These are phyloP conservation scores for Muricea muricata DNA, from an alignment of 92 coral and sea anemone genomes.

Conservation along the genomic window DNA sequence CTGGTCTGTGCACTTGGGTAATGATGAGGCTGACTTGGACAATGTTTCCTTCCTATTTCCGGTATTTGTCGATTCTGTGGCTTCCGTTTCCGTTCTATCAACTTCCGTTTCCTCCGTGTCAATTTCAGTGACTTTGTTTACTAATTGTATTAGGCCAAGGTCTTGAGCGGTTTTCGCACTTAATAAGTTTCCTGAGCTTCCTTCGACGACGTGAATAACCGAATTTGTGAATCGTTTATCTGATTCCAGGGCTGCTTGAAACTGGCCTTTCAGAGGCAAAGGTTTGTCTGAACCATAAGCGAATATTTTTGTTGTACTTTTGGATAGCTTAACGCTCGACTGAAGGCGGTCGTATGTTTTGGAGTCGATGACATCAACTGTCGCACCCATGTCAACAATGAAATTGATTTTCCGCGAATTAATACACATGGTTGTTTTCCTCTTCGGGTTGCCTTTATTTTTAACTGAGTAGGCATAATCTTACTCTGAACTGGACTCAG, in stretches of 20 bases:
- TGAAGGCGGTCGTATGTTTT: slow-evolving; percentile 26
- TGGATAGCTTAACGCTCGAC: neutral
- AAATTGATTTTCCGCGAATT: neutral
- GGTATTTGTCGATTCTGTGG: too few relatives aligned
- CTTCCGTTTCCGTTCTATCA: neutral
- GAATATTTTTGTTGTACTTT: slow-evolving; percentile 5
- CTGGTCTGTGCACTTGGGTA: neutral
- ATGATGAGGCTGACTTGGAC: too few relatives aligned
- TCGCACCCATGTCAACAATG: slow-evolving; percentile 39
- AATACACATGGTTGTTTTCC: neutral
- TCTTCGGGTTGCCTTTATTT: neutral
- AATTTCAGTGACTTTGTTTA: neutral
- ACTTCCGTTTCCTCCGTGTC: neutral
- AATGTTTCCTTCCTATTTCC: too few relatives aligned
- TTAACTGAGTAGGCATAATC: slow-evolving; percentile 21
- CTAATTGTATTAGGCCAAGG: slow-evolving; percentile 25
- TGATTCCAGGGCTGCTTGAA: slow-evolving; percentile 22
- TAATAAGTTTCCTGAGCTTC: slow-evolving; percentile 29
- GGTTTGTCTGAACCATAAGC: slow-evolving; percentile 35
- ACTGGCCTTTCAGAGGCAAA: slow-evolving; percentile 12
- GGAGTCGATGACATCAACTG: slow-evolving; percentile 47
- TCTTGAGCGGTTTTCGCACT: slow-evolving; percentile 52
- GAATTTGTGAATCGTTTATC: slow-evolving; percentile 30
- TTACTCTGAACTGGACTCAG: slow-evolving; percentile 9
- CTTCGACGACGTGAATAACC: slow-evolving; percentile 41